Percentiles rank a stretch among this genome's conserved stretches.
Conservation (phyloP, 2,113 vertebrate genomes). For the Barbus barbus region DNA sequence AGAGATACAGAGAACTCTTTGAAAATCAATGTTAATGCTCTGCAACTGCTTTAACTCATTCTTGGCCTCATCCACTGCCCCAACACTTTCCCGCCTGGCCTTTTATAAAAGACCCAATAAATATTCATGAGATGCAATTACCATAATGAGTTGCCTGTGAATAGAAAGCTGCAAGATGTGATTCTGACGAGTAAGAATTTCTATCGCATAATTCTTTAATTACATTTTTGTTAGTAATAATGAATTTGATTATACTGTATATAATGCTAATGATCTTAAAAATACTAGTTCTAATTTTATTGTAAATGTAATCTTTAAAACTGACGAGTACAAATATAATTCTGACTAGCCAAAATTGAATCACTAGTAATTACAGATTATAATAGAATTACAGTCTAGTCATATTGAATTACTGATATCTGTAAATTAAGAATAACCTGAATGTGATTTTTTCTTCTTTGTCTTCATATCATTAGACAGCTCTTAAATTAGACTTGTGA, state of each 20-base stretch:
- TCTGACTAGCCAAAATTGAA: not conserved
- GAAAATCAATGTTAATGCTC: not conserved
- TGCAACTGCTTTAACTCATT: not conserved
- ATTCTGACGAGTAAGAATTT: not conserved
- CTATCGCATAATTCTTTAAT: not conserved
- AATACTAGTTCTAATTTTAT: not conserved
- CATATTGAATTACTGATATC: not conserved
- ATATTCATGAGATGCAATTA: conserved; percentile 5
- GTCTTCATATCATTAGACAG: not conserved
- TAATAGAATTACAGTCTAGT: not conserved
- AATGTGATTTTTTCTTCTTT: not conserved
- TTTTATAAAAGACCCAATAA: not conserved
- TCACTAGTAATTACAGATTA: not conserved
- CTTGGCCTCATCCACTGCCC: not conserved
- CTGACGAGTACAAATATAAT: not conserved
- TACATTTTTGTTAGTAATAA: not conserved
- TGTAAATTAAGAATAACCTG: not conserved
- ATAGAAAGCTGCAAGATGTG: not conserved
- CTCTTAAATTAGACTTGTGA: not conserved
- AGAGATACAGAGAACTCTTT: not conserved
- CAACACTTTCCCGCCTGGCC: not conserved
- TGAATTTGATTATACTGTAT: not conserved
- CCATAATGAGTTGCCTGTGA: conserved; percentile 4
- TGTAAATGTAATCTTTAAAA: not conserved
- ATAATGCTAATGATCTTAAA: no score